Evolutionary conservation across 2,888 invertebrate genomes (phyloP).

Genomic region (Lampropteryx suffumata): DNA sequence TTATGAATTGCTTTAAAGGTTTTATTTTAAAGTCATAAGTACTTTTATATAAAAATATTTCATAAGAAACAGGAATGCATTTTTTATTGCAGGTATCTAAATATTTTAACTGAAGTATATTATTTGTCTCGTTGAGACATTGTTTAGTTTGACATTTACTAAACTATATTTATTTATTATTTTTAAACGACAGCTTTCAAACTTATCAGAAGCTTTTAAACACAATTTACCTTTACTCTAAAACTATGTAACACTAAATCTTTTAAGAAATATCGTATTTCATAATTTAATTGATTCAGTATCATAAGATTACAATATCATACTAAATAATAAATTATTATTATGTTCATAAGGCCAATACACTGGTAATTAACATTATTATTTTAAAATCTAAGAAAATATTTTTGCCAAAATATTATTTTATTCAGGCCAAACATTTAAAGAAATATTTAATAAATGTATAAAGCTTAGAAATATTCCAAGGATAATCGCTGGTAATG

Average conservation of each 20-base stretch:
- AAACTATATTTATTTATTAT: background rate
- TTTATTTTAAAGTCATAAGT: constrained; percentile 12
- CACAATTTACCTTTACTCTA: constrained; percentile 10
- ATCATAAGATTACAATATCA: constrained; percentile 40
- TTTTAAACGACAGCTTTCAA: background rate
- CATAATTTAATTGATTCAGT: constrained; percentile 45
- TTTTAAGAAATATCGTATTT: constrained; percentile 38
- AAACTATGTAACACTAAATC: constrained; percentile 29
- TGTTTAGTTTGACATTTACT: background rate
- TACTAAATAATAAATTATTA: constrained; percentile 20
- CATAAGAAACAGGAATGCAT: constrained; percentile 5
- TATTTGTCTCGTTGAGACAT: background rate
- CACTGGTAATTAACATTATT: constrained; percentile 12
- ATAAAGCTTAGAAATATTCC: constrained; percentile 22
- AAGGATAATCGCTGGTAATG: constrained; percentile 11
- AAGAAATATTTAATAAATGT: constrained; percentile 8
- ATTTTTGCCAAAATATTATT: constrained; percentile 3
- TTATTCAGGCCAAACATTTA: constrained; percentile 8
- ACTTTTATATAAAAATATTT: constrained; percentile 12
- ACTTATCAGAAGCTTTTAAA: constrained; percentile 14
- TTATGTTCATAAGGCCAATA: constrained; percentile 25
- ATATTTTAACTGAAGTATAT: no score
- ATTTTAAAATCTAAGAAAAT: constrained; percentile 20
- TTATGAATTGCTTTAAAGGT: constrained; percentile 1
- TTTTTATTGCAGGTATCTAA: background rate